Percentiles rank a stretch among this genome's conserved stretches.
These are phyloP conservation scores for Meloidogyne floridensis DNA, from an alignment of 1,140 invertebrate genomes.

Conservation along the genomic window DNA sequence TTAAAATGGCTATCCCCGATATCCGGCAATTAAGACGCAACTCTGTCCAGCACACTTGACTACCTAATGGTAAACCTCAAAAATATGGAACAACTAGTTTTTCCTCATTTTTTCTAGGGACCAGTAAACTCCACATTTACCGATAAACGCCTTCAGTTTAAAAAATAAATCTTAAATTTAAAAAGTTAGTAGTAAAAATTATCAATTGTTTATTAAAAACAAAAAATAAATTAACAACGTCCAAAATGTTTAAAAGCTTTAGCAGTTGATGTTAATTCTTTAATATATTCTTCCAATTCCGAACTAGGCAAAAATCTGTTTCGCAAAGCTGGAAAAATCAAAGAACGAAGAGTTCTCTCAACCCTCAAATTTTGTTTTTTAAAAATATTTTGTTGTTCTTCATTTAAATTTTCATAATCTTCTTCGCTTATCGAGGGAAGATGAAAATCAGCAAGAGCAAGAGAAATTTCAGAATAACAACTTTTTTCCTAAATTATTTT, in stretches of 20 bases:
- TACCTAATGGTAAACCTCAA: no score
- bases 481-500: conserved; percentile 22
- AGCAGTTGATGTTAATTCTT: conserved; percentile 33
- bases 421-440: conserved; percentile 20
- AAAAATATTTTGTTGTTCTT: background rate
- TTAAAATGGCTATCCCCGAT: no score
- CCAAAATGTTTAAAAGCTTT: conserved; percentile 69
- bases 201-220: no score
- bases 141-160: no score
- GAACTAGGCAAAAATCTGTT: conserved; percentile 29
- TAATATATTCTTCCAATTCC: conserved; percentile 16
- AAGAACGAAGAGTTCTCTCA: conserved; percentile 12
- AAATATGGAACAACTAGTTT: no score
- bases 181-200: no score
- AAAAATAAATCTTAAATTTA: no score
- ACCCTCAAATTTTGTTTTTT: background rate
- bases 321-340: conserved; percentile 30
- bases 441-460: conserved; percentile 31
- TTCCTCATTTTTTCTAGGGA: no score
- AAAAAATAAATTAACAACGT: conserved; percentile 73
- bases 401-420: background rate
- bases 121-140: no score
- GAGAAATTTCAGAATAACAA: conserved; percentile 28
- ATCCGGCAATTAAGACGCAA: no score
- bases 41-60: no score